phyloP scores from a whole-genome alignment of 2,797 vertebrate species.

The Rhynchotus rufescens region DNA sequence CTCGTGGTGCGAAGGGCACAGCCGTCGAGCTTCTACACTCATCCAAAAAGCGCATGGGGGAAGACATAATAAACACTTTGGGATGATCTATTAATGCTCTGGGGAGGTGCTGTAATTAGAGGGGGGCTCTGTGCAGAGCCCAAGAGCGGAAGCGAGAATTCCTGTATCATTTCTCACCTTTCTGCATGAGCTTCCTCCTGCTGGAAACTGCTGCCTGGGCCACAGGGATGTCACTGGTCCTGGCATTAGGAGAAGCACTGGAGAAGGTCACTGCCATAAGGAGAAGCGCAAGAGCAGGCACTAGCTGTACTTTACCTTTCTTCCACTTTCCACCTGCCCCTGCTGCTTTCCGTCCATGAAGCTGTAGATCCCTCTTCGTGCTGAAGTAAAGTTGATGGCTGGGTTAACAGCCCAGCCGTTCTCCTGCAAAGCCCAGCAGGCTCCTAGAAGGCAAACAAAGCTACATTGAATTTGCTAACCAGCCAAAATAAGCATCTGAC shows the following conservation, averaged over 20 bases:
- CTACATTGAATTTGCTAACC: neutral
- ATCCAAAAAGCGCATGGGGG: neutral
- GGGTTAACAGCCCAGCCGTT: neutral
- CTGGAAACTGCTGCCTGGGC: neutral
- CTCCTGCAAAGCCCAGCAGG: neutral
- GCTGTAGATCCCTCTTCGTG: neutral
- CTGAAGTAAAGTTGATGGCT: neutral
- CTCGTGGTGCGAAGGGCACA: neutral
- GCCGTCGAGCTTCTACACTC: neutral
- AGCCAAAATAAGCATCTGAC: slow-evolving; percentile 32
- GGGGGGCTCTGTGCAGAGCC: neutral
- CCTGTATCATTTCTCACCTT: neutral
- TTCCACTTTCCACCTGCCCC: neutral
- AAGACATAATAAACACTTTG: neutral
- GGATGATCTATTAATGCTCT: neutral
- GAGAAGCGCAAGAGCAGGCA: neutral
- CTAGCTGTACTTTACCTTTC: neutral
- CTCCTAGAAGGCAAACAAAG: slow-evolving; percentile 24
- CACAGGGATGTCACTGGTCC: neutral
- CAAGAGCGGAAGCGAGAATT: neutral
- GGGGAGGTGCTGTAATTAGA: neutral
- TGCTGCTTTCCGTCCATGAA: neutral
- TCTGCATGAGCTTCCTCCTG: neutral
- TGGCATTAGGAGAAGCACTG: neutral
- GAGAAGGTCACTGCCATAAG: neutral